phyloP scores from a whole-genome alignment of 2,113 vertebrate genomes.

The Speoplatyrhinus poulsoni region DNA sequence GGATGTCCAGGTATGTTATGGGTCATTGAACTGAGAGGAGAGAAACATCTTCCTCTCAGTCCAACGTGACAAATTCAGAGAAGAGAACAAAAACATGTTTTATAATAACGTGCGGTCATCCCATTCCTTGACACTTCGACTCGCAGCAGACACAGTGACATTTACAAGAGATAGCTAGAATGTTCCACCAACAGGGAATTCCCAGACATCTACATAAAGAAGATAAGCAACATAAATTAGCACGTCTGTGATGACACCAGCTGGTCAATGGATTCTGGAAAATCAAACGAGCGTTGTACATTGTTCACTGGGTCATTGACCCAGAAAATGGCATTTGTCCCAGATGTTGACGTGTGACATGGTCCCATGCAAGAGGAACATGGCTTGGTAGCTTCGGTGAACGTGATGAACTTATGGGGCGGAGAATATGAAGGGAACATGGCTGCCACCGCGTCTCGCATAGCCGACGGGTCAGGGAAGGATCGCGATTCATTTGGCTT shows the following conservation, averaged over 20 bases:
- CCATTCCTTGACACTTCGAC: slow-evolving; percentile 74
- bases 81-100: slow-evolving; percentile 41
- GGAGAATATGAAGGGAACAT: slow-evolving; percentile 23
- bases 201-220: neutral
- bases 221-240: slow-evolving; percentile 36
- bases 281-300: slow-evolving; percentile 27
- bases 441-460: slow-evolving; percentile 72
- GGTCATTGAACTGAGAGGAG: slow-evolving; percentile 23
- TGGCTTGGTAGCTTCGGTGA: neutral
- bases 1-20: slow-evolving; percentile 16
- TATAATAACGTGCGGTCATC: slow-evolving; percentile 24
- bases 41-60: slow-evolving; percentile 29
- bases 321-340: slow-evolving; percentile 44
- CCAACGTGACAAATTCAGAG: slow-evolving; percentile 37
- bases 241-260: slow-evolving; percentile 24
- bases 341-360: slow-evolving; percentile 25
- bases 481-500: slow-evolving; percentile 82
- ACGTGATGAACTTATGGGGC: slow-evolving; percentile 35
- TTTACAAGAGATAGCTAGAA: slow-evolving; percentile 32
- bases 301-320: slow-evolving; percentile 32
- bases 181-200: slow-evolving; percentile 7
- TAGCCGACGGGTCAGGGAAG: slow-evolving; percentile 79
- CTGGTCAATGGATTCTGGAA: slow-evolving; percentile 27
- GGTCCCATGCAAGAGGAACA: slow-evolving; percentile 28
- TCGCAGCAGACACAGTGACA: slow-evolving; percentile 73